Base-by-base conservation (phyloP, 2,888 invertebrate genomes). In the Andrena trimmerana region DNA sequence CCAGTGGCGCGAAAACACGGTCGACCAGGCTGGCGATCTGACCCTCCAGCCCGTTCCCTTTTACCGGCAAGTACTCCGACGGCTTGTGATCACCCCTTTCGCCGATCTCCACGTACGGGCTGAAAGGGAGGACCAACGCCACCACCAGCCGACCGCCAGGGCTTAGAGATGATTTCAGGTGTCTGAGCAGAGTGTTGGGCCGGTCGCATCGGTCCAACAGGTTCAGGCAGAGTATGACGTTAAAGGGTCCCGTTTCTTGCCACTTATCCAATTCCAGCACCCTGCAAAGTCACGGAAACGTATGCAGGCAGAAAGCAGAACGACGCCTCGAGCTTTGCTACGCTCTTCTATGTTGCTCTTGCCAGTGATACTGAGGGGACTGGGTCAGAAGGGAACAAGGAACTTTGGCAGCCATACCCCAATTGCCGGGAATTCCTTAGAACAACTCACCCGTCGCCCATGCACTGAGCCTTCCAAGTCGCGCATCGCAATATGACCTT, bases 51-150 rank as follows among this genome's bases (percentile, higher is more conserved):
- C 95, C 95, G 24, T 93, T 93, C 20, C 97, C 97, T 36, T 94
- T 94, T 74, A 97, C 96, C 0, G 96, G 96, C 1, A 97, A 94
- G 76, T 96, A 95, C 94, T 97, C 97, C 52, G 95, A 95, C 0
- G 97, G 97, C 88, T 96, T 96, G 94, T 97, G 96, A 93, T 97
- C 97, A 31, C 95, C 93, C 1, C 96, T 95, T 91, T 94, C 95
- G 96, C 98, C 97, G 86, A 95, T 95, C 95, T 99, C 99, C 0
- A 99, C 99, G 93, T 98, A 99, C 73, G 99, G 98, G 89, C 96
- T 97, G 95, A 98, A 98, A 0, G 99, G 99, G 82, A 99, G 95
- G 16, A 99, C 99, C 2, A 99, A 95, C 0, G 99, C 99, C n/a
- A 99, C 95, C 62, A 99, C 93, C 29, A 98, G 95, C 33, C 96